phyloP scores from a whole-genome alignment of 2,888 invertebrate species.

The Agrochola macilenta region DNA sequence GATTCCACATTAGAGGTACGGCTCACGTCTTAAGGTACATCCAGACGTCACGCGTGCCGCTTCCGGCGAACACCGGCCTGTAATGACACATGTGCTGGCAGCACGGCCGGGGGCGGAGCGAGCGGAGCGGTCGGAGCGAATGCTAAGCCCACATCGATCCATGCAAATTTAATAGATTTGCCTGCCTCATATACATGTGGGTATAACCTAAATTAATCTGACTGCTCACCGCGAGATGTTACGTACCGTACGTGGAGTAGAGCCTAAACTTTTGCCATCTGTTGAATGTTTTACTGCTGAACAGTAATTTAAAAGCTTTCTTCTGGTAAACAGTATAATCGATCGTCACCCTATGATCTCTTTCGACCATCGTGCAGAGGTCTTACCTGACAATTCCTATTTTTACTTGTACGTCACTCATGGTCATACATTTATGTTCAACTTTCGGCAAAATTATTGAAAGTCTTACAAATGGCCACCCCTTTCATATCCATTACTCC shows the following conservation, averaged over 20 bases:
- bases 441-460: not conserved
- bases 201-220: conserved; percentile 51
- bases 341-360: not conserved
- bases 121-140: conserved; percentile 54
- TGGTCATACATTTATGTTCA: not conserved
- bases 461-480: not conserved
- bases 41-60: conserved; percentile 85
- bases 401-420: not conserved
- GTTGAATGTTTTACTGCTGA: conserved; percentile 16
- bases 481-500: not conserved
- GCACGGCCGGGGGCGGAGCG: conserved; percentile 60
- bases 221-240: conserved; percentile 38
- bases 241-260: conserved; percentile 14
- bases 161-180: conserved; percentile 67
- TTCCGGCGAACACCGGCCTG: conserved; percentile 80
- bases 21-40: conserved; percentile 84
- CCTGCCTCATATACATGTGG: conserved; percentile 41
- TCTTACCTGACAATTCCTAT: not conserved
- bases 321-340: not conserved
- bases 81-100: conserved; percentile 77
- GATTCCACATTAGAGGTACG: conserved; percentile 76
- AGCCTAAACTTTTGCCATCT: conserved; percentile 22
- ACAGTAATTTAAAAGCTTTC: conserved; percentile 6
- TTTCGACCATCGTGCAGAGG: not conserved
- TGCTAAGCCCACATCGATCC: conserved; percentile 66